phyloP scores from a whole-genome alignment of 2,113 vertebrate genomes.

The Tachycineta bicolor region DNA sequence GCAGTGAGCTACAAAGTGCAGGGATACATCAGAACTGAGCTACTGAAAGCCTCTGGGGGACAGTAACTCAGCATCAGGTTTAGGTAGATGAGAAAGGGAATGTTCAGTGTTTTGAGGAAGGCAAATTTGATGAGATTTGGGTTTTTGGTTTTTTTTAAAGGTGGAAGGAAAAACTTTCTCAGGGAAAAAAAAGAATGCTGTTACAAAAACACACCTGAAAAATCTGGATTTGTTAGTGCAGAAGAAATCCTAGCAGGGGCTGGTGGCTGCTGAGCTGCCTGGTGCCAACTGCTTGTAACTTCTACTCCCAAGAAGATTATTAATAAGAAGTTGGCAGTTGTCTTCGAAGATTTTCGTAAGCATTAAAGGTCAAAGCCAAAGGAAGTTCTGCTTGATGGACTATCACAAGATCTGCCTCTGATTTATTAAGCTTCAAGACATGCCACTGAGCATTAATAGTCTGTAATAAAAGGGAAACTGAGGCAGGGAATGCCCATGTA shows the following conservation, averaged over 20 bases:
- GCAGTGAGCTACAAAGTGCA: slow-evolving; percentile 68
- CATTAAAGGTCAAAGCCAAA: slow-evolving; percentile 32
- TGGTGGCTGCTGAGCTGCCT: slow-evolving; percentile 30
- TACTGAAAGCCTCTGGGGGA: slow-evolving; percentile 65
- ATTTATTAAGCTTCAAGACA: neutral
- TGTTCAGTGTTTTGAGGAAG: slow-evolving; percentile 29
- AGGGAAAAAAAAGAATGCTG: neutral
- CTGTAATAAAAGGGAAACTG: neutral
- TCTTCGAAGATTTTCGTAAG: neutral
- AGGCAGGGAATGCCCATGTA: neutral
- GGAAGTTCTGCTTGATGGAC: neutral
- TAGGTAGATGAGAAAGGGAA: slow-evolving; percentile 66
- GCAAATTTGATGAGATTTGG: slow-evolving; percentile 27
- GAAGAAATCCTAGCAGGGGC: slow-evolving; percentile 26
- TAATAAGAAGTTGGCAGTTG: slow-evolving; percentile 20
- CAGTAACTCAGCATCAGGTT: slow-evolving; percentile 74
- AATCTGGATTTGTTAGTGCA: neutral
- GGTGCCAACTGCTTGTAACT: neutral
- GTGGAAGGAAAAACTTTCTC: neutral
- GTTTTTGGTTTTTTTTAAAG: neutral
- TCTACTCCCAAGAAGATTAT: slow-evolving; percentile 4
- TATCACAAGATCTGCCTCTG: neutral
- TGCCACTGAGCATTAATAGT: neutral
- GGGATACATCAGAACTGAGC: slow-evolving; percentile 63
- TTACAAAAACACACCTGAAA: neutral